phyloP scores from a whole-genome alignment of 2,113 vertebrate species.

The Pelmatolapia mariae region DNA sequence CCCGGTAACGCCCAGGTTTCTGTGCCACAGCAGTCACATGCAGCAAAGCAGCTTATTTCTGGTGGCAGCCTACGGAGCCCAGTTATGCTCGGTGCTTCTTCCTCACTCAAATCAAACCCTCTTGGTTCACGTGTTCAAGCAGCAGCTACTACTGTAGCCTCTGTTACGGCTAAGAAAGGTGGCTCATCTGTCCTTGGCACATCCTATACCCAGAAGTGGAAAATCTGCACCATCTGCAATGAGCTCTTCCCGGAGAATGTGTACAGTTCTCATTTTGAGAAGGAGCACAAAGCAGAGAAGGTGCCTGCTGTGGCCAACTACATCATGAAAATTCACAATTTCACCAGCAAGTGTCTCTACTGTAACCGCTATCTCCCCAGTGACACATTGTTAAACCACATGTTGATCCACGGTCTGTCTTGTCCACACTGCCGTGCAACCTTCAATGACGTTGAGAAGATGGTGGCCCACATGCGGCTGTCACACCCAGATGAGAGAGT shows the following conservation, averaged over 20 bases:
- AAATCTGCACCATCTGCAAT: conserved; percentile 98
- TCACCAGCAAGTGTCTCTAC: conserved; percentile 98
- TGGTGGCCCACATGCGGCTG: conserved; percentile 94
- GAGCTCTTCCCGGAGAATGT: conserved; percentile 98
- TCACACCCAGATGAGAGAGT: conserved; percentile 89
- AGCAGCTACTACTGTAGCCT: conserved; percentile 71
- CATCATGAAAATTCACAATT: conserved; percentile 99
- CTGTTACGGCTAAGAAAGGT: conserved; percentile 66
- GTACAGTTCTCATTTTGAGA: conserved; percentile 95
- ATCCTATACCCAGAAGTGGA: conserved; percentile 97
- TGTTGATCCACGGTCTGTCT: conserved; percentile 95
- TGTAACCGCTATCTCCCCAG: conserved; percentile 98
- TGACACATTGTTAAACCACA: conserved; percentile 94
- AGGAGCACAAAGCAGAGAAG: conserved; percentile 98
- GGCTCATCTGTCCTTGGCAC: conserved; percentile 76
- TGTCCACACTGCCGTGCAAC: conserved; percentile 94
- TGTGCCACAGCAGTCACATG: conserved; percentile 85
- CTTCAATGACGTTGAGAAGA: conserved; percentile 98
- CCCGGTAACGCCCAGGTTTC: conserved; percentile 84
- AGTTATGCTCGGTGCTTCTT: conserved; percentile 66
- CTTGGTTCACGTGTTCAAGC: conserved; percentile 81
- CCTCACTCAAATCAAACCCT: conserved; percentile 81
- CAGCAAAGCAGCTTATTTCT: conserved; percentile 86
- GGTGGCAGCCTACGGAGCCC: conserved; percentile 79
- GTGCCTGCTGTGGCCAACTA: conserved; percentile 97